Base-by-base conservation (phyloP, 1,140 invertebrate genomes). In the Drosophila persimilis region DNA sequence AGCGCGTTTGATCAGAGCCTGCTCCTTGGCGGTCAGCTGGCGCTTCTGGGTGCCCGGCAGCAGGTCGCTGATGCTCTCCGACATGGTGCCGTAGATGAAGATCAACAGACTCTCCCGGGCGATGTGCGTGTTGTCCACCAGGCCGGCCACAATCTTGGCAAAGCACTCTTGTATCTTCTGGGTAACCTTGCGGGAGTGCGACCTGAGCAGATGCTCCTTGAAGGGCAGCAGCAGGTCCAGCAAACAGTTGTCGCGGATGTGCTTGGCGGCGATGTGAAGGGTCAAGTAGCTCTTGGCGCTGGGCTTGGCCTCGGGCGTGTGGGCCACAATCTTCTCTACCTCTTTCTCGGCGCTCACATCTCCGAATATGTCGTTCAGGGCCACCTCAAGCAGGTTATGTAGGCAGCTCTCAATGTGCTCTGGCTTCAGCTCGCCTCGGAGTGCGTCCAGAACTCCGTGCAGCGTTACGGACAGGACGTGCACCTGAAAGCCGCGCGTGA, bases 391-490 rank as follows among this genome's bases (percentile, higher is more conserved):
- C 43, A 99, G 94, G 62, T 95, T 95, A 45, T 94, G 91, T 11
- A 98, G 90, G 89, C 96, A 96, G 13, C 93, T 74, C 86, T 98
- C 96, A 7, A 99, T 94, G 90, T 98, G 95, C 1, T 93, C 94
- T 2, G 94, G 92, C 39, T 90, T 63, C 1, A 91, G 43, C 3
- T 90, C 91, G 1, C 92, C 75, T 72, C 95, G 95, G 51, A 99
- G 90, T 43, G 94, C 93, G 51, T 94, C 93, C 11, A 99, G 90
- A 2, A 99, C 93, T 0, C 95, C 93, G 91, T 99, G 96, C 3
- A 98, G 94, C 0, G 98, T 98, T 69, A 95, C 98, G 3, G 95
- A 95, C 13, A 99, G 92, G 0, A 99, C 97, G 81, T 99, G 98
- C 17, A 98, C 94, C 93, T 99, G 98, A 88, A 96, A 99, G 8